phyloP scores from a whole-genome alignment of 2,888 invertebrate genomes.

The Epinotia brunnichana region DNA sequence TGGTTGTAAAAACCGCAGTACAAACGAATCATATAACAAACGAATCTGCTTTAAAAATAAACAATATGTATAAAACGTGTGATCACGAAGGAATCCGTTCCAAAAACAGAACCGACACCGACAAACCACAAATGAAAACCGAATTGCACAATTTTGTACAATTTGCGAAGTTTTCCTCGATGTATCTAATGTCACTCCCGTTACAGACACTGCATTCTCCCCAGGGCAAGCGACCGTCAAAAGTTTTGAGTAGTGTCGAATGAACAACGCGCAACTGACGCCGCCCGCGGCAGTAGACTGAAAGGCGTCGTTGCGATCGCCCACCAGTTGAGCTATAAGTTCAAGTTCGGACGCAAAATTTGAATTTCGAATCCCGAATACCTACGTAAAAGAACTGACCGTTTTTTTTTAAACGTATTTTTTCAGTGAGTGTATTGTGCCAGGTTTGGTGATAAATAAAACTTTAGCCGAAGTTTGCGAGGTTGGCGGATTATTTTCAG shows the following conservation, averaged over 20 bases:
- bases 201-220: constrained; percentile 9
- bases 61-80: neutral
- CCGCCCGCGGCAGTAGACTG: constrained; percentile 63
- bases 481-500: constrained; percentile 38
- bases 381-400: constrained; percentile 22
- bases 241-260: constrained; percentile 29
- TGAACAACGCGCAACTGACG: constrained; percentile 31
- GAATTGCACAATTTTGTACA: constrained; percentile 25
- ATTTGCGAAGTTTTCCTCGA: constrained; percentile 30
- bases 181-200: constrained; percentile 23
- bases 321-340: constrained; percentile 64
- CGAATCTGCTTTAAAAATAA: neutral
- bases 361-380: constrained; percentile 42
- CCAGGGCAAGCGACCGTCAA: constrained; percentile 5
- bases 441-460: constrained; percentile 19
- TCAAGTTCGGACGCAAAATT: constrained; percentile 59
- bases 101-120: neutral
- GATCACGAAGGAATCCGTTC: neutral
- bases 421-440: constrained; percentile 39
- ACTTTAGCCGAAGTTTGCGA: constrained; percentile 31
- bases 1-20: neutral
- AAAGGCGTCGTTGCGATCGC: constrained; percentile 62
- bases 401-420: constrained; percentile 22
- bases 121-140: constrained; percentile 14
- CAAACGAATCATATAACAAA: neutral